Percentiles rank a stretch among this genome's conserved stretches.
phyloP scores from a whole-genome alignment of 2,113 vertebrate genomes.

The Pollachius pollachius region DNA sequence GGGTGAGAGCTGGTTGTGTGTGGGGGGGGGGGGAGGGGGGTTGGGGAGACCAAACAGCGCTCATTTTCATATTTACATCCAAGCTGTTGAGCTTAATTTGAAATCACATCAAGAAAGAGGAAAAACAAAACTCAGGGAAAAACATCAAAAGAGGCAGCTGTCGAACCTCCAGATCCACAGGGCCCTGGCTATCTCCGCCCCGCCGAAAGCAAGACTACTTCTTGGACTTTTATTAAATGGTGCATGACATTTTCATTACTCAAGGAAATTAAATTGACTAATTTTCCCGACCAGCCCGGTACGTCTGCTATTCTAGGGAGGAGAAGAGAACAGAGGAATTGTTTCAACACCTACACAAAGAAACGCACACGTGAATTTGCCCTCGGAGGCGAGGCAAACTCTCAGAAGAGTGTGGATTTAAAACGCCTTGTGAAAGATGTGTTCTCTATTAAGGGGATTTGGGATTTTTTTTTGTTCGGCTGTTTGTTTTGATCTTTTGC shows the following conservation, averaged over 20 bases:
- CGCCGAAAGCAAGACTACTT: slow-evolving; percentile 72
- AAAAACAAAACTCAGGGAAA: slow-evolving; percentile 77
- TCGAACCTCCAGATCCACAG: slow-evolving; percentile 77
- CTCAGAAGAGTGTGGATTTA: slow-evolving; percentile 51
- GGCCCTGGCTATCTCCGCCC: slow-evolving; percentile 67
- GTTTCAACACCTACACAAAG: slow-evolving; percentile 75
- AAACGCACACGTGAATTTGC: slow-evolving; percentile 59
- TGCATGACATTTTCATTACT: slow-evolving; percentile 87
- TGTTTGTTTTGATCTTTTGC: slow-evolving; percentile 42
- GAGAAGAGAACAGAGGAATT: slow-evolving; percentile 72
- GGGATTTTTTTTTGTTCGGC: slow-evolving; percentile 38
- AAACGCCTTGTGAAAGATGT: slow-evolving; percentile 60
- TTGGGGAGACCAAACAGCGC: slow-evolving; percentile 77
- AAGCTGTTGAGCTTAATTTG: slow-evolving; percentile 79
- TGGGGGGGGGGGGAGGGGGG: too few relatives aligned
- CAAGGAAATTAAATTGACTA: slow-evolving; percentile 84
- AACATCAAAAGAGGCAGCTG: slow-evolving; percentile 77
- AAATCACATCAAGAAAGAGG: slow-evolving; percentile 75
- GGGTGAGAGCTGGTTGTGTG: too few relatives aligned
- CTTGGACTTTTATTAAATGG: slow-evolving; percentile 83
- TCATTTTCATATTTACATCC: slow-evolving; percentile 80
- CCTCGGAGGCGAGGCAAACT: slow-evolving; percentile 44
- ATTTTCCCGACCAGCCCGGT: slow-evolving; percentile 78
- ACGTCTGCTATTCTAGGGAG: slow-evolving; percentile 78
- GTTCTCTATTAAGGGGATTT: slow-evolving; percentile 62